Evolutionary conservation across 2,113 vertebrate species (phyloP), one percentile per base, ranked within the genome.

Genomic region (Corythornis vintsioides): DNA sequence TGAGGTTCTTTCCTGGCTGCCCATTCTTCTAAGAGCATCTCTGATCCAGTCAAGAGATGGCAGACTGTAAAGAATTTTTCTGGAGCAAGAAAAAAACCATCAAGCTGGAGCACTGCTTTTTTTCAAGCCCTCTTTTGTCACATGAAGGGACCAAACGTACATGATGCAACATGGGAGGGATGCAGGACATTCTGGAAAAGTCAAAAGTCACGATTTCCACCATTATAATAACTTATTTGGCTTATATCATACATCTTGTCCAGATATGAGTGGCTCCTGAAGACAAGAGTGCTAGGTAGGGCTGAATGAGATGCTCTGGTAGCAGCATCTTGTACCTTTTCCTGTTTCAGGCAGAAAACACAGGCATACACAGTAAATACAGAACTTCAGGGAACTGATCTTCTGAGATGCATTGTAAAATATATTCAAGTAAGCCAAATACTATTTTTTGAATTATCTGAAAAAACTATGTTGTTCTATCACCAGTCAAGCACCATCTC

Each of bases 11-110:
- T 83, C 28, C 65, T 78, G 86, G 76, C 80, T 92, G 57, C n/a
- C 10, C 73, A 7, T 14, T 94, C 73, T 93, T 87, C 63, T 80
- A 80, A 59, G 71, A 47, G 45, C 42, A 86, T 31, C 57, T 92
- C 80, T 88, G 52, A 94, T 67, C 38, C 89, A 88, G 83, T 90
- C 69, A 83, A 70, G 72, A 55, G 76, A 91, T 9, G 90, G n/a
- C 22, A 92, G 73, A 88, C 73, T 81, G 86, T 86, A 95, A 86
- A 90, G 48, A 84, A 78, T 86, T 90, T 86, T 94, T 92, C 43
- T 93, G 66, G 76, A 95, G 60, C 38, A 86, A 67, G 47, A 73
- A 86, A 86, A 87, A 70, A 91, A 69, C 65, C 69, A 63, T 6
- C 52, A 67, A 71, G 47, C 25, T 59, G 43, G 47, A 93, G 33